Percentiles rank a stretch among this genome's conserved stretches.
Evolutionary conservation across 2,113 vertebrate species (phyloP).

Genomic region (Thalassoma bifasciatum): DNA sequence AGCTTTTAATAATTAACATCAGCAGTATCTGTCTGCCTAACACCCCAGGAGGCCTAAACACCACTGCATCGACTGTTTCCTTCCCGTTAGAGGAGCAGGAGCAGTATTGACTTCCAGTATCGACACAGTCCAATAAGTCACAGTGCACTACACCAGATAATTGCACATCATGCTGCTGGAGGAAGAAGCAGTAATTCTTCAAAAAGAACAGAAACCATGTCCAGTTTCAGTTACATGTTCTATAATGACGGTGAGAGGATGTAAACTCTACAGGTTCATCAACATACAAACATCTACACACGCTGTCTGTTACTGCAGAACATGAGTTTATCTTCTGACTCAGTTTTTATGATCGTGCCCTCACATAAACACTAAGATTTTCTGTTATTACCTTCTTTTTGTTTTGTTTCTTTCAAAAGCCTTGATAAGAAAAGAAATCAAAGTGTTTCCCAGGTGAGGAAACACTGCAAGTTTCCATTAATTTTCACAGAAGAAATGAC

Average conservation of each 20-base stretch:
- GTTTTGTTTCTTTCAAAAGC: no score
- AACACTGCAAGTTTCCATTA: no score
- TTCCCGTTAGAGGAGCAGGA: constrained; percentile 29
- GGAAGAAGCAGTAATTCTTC: neutral
- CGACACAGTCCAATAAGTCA: constrained; percentile 43
- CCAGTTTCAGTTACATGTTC: constrained; percentile 16
- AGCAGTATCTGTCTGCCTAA: constrained; percentile 15
- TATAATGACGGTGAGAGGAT: constrained; percentile 10
- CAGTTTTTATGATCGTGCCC: constrained; percentile 9
- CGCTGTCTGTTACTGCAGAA: neutral
- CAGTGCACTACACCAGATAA: constrained; percentile 25
- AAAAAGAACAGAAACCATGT: constrained; percentile 7
- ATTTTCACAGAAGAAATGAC: no score
- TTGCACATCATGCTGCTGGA: constrained; percentile 17
- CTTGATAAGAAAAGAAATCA: no score
- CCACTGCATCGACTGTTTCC: constrained; percentile 35
- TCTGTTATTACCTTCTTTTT: constrained; percentile 14
- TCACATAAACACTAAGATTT: neutral
- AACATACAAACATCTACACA: neutral
- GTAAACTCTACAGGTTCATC: neutral
- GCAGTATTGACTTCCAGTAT: constrained; percentile 42
- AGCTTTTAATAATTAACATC: constrained; percentile 29
- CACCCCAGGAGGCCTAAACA: neutral
- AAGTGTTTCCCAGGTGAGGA: no score
- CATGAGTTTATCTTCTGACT: neutral